Evolutionary conservation across 2,797 vertebrate species (phyloP).

Genomic region (Rhinichthys osculus): DNA sequence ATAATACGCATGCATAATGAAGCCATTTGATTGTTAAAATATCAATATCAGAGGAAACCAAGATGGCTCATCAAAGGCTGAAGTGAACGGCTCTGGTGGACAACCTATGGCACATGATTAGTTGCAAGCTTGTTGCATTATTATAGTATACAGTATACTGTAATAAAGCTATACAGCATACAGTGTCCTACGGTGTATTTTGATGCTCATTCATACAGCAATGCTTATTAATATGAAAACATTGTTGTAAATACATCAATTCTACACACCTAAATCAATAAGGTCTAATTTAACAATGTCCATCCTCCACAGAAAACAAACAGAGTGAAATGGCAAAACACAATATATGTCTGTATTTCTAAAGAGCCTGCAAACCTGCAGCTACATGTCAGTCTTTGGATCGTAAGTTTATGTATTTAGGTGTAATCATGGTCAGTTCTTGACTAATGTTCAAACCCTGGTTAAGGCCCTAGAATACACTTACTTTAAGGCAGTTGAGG

Average conservation of each 20-base stretch:
- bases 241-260: not conserved
- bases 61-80: not conserved
- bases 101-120: no score
- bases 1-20: not conserved
- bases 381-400: not conserved
- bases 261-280: not conserved
- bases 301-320: not conserved
- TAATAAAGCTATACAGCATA: not conserved
- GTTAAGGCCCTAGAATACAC: constrained; percentile 20
- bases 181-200: not conserved
- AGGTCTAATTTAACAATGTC: not conserved
- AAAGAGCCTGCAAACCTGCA: not conserved
- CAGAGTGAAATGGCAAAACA: not conserved
- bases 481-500: constrained; percentile 92
- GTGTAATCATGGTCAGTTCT: not conserved
- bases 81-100: not conserved
- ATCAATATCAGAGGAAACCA: not conserved
- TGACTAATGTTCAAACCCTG: not conserved
- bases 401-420: not conserved
- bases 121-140: not conserved
- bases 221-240: not conserved
- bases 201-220: not conserved
- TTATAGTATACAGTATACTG: not conserved
- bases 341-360: not conserved
- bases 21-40: not conserved